Percentiles rank a stretch among this genome's conserved stretches.
Conservation (phyloP, 2,113 vertebrate genomes). For the Hippocampus barbouri region DNA sequence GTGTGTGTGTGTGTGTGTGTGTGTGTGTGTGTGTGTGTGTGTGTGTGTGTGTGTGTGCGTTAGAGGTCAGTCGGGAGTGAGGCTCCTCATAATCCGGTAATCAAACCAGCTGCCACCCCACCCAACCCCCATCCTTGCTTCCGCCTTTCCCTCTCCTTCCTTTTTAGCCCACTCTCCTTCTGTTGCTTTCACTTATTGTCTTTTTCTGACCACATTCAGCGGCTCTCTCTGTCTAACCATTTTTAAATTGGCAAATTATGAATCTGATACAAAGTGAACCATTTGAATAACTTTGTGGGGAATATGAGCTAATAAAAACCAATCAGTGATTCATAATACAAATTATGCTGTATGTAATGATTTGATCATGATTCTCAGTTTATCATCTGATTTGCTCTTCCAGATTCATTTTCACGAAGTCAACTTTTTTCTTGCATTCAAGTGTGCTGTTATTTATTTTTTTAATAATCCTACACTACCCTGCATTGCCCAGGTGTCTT, state of each 20-base stretch:
- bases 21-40: conserved; percentile 27
- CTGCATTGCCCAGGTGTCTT: conserved; percentile 17
- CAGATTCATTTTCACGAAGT: not conserved
- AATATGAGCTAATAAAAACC: not conserved
- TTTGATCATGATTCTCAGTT: conserved; percentile 1
- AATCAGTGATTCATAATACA: not conserved
- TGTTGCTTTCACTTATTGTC: conserved; percentile 5
- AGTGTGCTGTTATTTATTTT: conserved; percentile 1
- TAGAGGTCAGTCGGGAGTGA: conserved; percentile 69
- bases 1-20: conserved; percentile 13
- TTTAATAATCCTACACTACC: conserved; percentile 35
- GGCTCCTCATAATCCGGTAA: conserved; percentile 71
- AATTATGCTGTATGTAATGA: not conserved
- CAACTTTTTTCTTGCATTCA: not conserved
- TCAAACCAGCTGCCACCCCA: conserved; percentile 73
- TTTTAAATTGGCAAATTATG: not conserved
- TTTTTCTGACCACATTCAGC: not conserved
- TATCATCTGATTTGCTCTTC: not conserved
- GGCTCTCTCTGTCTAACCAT: not conserved
- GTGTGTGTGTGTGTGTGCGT: conserved; percentile 40
- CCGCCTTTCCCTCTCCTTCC: not conserved
- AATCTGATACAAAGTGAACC: not conserved
- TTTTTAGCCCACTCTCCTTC: not conserved
- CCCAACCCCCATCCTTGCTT: conserved; percentile 56
- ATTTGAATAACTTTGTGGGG: not conserved